Evolutionary conservation across 2,113 vertebrate species (phyloP).

Genomic region (Calidris pygmaea): DNA sequence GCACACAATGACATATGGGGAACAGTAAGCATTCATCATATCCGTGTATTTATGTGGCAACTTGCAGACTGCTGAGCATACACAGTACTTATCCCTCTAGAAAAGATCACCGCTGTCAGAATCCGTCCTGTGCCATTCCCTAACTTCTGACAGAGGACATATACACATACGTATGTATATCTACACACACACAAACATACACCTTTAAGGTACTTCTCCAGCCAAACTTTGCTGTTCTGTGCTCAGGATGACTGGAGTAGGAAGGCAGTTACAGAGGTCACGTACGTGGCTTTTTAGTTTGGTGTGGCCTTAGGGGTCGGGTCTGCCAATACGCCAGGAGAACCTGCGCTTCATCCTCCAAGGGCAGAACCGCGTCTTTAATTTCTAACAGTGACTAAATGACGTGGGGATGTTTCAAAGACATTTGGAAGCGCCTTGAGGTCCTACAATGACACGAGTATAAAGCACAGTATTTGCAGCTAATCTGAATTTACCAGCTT

Average conservation of each 20-base stretch:
- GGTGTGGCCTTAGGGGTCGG: background rate
- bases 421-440: background rate
- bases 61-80: background rate
- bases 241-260: background rate
- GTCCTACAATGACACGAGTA: background rate
- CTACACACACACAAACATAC: background rate
- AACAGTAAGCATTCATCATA: background rate
- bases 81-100: background rate
- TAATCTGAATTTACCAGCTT: background rate
- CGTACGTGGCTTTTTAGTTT: background rate
- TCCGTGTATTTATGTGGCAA: background rate
- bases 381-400: background rate
- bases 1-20: background rate
- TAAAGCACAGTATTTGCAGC: background rate
- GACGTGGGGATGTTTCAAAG: background rate
- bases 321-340: background rate
- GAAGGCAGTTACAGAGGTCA: background rate
- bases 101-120: background rate
- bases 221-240: background rate
- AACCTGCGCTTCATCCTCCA: background rate
- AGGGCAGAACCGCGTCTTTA: background rate
- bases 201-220: background rate
- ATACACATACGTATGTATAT: accelerated
- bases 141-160: background rate
- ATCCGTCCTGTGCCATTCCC: background rate